A percentile compares a stretch with the other conserved stretches of the same genome.
Evolutionary conservation across 2,113 vertebrate species (phyloP).

Genomic region (Melierax canorus): DNA sequence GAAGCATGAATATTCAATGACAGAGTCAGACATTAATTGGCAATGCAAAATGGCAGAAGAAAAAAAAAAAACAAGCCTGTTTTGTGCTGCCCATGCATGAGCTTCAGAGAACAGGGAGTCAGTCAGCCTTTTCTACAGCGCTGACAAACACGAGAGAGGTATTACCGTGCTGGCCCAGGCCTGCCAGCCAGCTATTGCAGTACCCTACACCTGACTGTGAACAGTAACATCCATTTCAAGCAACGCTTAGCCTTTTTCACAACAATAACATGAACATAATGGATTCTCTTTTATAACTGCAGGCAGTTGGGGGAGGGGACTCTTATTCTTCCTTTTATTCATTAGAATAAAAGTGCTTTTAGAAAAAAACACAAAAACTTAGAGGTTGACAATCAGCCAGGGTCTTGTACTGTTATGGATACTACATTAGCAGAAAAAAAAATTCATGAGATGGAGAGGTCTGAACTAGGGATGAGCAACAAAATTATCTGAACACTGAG

Average conservation of each 20-base stretch:
- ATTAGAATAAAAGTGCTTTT: not conserved
- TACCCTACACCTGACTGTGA: not conserved
- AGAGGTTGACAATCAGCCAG: not conserved
- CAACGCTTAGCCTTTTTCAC: not conserved
- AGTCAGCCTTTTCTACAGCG: not conserved
- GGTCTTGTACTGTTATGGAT: not conserved
- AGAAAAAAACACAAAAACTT: not conserved
- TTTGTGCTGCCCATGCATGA: not conserved
- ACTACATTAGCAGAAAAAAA: not conserved
- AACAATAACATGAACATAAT: not conserved
- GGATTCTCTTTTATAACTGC: not conserved
- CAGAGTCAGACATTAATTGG: slow-evolving; percentile 37
- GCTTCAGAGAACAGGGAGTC: not conserved
- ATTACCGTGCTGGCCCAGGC: not conserved
- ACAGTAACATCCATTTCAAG: not conserved
- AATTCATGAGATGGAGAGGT: not conserved
- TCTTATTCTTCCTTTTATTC: not conserved
- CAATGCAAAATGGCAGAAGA: slow-evolving; percentile 39
- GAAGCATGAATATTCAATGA: slow-evolving; percentile 53
- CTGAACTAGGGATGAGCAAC: not conserved
- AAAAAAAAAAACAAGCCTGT: not conserved
- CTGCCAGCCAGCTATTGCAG: not conserved
- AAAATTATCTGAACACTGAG: not conserved
- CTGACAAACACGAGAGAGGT: not conserved
- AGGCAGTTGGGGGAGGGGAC: not conserved